Evolutionary conservation across 53 echinoderm and acorn worm genomes (phyloP).

Genomic region (Astropecten irregularis): DNA sequence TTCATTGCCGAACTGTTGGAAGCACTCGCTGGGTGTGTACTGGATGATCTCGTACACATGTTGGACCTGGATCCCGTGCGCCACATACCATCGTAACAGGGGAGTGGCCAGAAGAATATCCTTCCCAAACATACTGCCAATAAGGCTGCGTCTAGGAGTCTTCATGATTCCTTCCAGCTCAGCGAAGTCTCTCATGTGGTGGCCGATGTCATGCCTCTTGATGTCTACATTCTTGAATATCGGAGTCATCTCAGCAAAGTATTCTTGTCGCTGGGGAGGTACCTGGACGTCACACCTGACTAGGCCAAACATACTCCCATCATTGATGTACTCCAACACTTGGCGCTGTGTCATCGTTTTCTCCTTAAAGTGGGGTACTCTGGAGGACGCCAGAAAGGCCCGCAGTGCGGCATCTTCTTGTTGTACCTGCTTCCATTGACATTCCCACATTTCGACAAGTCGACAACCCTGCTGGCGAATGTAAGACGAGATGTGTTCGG

Average conservation of each 20-base stretch:
- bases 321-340: not conserved
- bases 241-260: conserved; percentile 49
- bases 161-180: not conserved
- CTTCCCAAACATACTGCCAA: conserved; percentile 57
- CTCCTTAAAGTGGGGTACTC: too few relatives aligned
- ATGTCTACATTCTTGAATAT: conserved; percentile 43
- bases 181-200: conserved; percentile 6
- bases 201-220: conserved; percentile 24
- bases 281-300: conserved; percentile 47
- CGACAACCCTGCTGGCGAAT: not conserved
- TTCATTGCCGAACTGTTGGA: conserved; percentile 9
- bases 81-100: conserved; percentile 2
- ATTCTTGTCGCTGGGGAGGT: not conserved
- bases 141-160: conserved; percentile 5
- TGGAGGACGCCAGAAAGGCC: not conserved
- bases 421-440: too few relatives aligned
- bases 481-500: not conserved
- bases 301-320: conserved; percentile 19
- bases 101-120: not conserved
- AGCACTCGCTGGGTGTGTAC: too few relatives aligned
- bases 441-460: conserved; percentile 22
- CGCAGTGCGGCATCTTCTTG: too few relatives aligned
- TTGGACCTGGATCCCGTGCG: not conserved
- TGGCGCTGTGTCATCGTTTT: too few relatives aligned
- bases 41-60: too few relatives aligned